Base-by-base conservation (phyloP, 2,113 vertebrate species). In the Albula goreensis region DNA sequence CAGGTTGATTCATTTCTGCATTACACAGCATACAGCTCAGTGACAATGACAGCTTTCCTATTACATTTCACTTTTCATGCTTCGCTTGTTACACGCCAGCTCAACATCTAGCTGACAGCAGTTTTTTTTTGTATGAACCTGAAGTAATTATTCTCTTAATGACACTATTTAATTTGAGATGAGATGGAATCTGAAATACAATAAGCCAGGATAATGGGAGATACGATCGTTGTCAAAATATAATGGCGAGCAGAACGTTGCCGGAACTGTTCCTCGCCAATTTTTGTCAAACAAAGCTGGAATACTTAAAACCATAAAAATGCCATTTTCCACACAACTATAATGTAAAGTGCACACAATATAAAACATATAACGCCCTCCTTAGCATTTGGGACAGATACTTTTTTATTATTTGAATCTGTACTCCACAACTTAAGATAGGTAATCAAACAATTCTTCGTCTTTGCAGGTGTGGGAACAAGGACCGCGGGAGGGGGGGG, bases 121-220 rank as follows among this genome's bases (percentile, higher is more conserved):
- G 6, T 12, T 56, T 56, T 12, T 56, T 9, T 56, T 15, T 60
- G 12, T 60, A 15, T 60, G 56, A 60, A 60, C 7, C 56, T 60
- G 8, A 12, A 3, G 56, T 12, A 12, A 0, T 60, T 60, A 60
- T 13, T 60, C 56, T 15, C 56, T 3, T 60, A 60, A 60, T 60
- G 9, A 60, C 56, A 13, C 56, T 15, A 12, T 60, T 15, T 9
- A 60, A 15, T 15, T 12, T 15, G 56, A 41, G 31, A 56, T 63
- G 60, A 70, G n/a, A 70, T 70, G 63, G n/a, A 70, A n/a, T 70
- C 63, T 70, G 63, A 70, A 70, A 70, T 22, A 70, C 63, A n/a
- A n/a, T 5, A 5, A 70, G 19, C 63, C 63, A 13, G 4, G 63
- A 70, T 22, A 22, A 70, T n/a, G 63, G 63, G n/a, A 19, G 22